These are phyloP conservation scores for Musca vetustissima DNA, from an alignment of 1,140 invertebrate species.

Conservation along the genomic window DNA sequence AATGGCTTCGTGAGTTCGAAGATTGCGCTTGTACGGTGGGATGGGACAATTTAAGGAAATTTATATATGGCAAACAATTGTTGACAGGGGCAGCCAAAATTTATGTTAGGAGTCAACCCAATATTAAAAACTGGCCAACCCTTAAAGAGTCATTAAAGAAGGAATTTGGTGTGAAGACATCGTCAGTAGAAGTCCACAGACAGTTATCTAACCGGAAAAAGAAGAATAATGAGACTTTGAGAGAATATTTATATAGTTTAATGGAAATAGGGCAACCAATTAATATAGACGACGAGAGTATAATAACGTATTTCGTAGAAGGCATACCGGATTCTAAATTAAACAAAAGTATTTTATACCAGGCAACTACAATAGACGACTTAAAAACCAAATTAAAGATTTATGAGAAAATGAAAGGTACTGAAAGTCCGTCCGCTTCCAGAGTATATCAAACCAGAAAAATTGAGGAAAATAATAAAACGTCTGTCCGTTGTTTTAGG, in stretches of 20 bases:
- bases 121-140: conserved; percentile 3
- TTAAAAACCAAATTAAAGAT: not conserved
- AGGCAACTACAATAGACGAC: not conserved
- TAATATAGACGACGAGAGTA: not conserved
- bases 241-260: not conserved
- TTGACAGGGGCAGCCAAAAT: conserved; percentile 14
- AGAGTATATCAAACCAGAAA: not conserved
- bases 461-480: no score
- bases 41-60: conserved; percentile 6
- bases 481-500: not conserved
- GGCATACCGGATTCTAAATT: not conserved
- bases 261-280: not conserved
- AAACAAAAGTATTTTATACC: not conserved
- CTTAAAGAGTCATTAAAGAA: not conserved
- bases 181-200: conserved; percentile 3
- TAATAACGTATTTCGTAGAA: not conserved
- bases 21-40: not conserved
- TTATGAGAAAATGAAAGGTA: not conserved
- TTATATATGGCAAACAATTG: conserved; percentile 15
- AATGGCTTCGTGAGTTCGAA: conserved; percentile 12
- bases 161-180: conserved; percentile 13
- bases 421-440: not conserved
- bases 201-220: not conserved
- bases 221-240: not conserved
- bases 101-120: conserved; percentile 5